Percentiles rank a stretch among this genome's conserved stretches.
These are phyloP conservation scores for Spilogale gracilis DNA, from an alignment of 2,113 vertebrate genomes.

Conservation along the genomic window DNA sequence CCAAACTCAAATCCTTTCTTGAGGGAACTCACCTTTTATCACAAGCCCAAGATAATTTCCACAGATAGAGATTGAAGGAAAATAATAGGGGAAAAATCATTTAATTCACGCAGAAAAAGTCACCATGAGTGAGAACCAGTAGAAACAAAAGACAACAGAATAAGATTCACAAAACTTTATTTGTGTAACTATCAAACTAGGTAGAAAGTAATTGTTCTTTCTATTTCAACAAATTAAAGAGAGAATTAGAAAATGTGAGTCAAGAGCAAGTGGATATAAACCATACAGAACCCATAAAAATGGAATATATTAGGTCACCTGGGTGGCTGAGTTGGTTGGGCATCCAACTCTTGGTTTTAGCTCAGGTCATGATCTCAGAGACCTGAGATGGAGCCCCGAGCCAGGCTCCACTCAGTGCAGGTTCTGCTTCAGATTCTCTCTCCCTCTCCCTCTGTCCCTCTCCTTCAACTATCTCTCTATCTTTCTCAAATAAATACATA, in stretches of 20 bases:
- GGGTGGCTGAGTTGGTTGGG: neutral
- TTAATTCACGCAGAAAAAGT: neutral
- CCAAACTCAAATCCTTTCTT: neutral
- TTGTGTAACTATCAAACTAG: neutral
- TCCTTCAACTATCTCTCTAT: neutral
- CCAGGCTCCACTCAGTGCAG: neutral
- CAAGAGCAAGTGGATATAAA: neutral
- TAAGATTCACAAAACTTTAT: neutral
- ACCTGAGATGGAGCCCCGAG: neutral
- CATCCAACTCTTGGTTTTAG: neutral
- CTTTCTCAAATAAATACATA: neutral
- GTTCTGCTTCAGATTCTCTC: neutral
- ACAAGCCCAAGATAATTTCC: neutral
- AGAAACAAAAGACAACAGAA: neutral
- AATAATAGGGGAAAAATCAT: neutral
- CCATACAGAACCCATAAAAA: neutral
- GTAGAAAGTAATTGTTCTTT: neutral
- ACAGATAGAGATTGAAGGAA: neutral
- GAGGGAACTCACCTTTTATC: neutral
- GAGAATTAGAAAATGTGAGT: neutral
- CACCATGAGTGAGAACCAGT: neutral
- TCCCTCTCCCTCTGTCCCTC: neutral
- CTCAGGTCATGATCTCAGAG: neutral
- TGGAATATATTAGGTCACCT: neutral
- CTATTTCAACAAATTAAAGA: neutral